Evolutionary conservation across 1,140 invertebrate species (phyloP), one percentile per base, ranked within the genome.

Genomic region (Cyphomyrmex costatus): DNA sequence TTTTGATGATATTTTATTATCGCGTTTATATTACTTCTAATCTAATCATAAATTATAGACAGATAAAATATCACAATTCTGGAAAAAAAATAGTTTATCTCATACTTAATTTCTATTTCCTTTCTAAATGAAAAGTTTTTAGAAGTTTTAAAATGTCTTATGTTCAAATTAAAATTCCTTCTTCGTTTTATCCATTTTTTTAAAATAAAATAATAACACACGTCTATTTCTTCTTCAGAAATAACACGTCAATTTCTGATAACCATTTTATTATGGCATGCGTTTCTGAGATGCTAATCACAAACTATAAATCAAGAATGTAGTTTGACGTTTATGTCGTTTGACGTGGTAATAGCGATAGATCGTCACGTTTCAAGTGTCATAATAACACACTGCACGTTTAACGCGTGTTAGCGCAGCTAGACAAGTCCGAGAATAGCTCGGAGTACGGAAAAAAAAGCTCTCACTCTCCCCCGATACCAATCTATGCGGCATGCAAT

Each of bases 401-500:
- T 51, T 24, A 68, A 33, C 30, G 61, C 12, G 71, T 53, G 33
- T 60, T 30, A 42, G 10, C 19, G 19, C 24, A 66, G 12, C 58
- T 58, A 30, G 19, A 79, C 14, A n/a, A 12, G 16, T 14, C 24
- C 21, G 16, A 19, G 30, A 33, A 79, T 68, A 53, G 46, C 42
- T 46, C 12, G 10, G 12, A 19, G 10, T 61, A n/a, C 0, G 33
- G 16, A 68, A 66, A 19, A 79, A 79, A 66, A 79, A 68, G 51
- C 30, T 36, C 21, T 68, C 46, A 7, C 65, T 46, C 21, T 42
- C 21, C 46, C 14, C n/a, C 8, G 76, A 68, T 49, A 46, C 10
- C n/a, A 19, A 73, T 83, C 53, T 74, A 73, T 8, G 46, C 46
- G 24, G 19, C 46, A 14, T 82, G 51, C 79, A 82, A 73, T 42